Base-by-base conservation (phyloP, 2,888 invertebrate genomes). In the Tipula lateralis region DNA sequence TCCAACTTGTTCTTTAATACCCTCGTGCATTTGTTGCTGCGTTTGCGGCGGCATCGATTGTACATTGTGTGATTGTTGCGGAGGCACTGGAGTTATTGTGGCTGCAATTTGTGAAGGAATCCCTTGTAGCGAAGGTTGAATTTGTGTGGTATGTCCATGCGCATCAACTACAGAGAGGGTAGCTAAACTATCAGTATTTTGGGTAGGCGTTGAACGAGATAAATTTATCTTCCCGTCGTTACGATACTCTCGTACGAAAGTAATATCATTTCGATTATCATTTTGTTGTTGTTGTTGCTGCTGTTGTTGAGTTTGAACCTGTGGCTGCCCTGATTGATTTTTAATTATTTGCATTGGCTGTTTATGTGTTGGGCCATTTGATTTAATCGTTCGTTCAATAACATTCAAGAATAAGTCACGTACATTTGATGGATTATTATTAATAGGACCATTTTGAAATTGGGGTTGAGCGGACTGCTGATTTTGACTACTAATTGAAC, bases 391-490 rank as follows among this genome's bases (percentile, higher is more conserved):
- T 88, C 94, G 93, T 89, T 96, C 96, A 85, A 97, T 97, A 85
- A 96, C 94, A 87, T 95, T 95, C 87, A 94, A 92, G 89, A 97
- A 94, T 85, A 96, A 93, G 89, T 96, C 96, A 87, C 95, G 94
- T 24, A 96, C 95, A 84, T 96, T 95, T 85, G 95, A 91, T 29
- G 94, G 94, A 89, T 84, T 87, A 88, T 85, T 88, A 89, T 34
- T 9, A 85, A 86, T 34, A 16, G 88, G 87, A 2, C 88, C 87
- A 86, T 88, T 88, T 85, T 87, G 87, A 12, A 66, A 66, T 85
- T 87, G 85, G 36, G 84, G 29, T 34, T 86, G 85, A 29, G 86
- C 86, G 66, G 86, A 85, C 85, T 84, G 85, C 83, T 66, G 80
- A 29, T 29, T 85, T 85, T 44, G 86, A 19, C 1, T 86, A 84